These are phyloP conservation scores for Melanotaenia nigrans DNA, from an alignment of 2,797 vertebrate genomes.

Conservation along the genomic window DNA sequence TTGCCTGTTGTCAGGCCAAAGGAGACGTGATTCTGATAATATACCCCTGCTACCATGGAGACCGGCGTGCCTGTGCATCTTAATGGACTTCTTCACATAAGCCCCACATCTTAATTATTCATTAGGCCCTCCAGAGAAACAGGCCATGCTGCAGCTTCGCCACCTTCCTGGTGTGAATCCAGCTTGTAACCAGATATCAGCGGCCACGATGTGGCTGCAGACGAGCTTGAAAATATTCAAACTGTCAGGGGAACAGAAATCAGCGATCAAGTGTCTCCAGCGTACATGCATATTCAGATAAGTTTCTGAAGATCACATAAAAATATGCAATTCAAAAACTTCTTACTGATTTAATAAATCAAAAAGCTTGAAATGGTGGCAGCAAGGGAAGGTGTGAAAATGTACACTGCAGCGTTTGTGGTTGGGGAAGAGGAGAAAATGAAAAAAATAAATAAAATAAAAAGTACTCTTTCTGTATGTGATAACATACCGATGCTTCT, in stretches of 20 bases:
- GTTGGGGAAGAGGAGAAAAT: background rate
- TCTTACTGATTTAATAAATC: background rate
- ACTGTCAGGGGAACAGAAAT: constrained; percentile 16
- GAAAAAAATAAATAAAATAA: too few species aligned
- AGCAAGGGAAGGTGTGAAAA: too few species aligned
- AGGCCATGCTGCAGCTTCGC: constrained; percentile 25
- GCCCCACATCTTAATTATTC: constrained; percentile 77
- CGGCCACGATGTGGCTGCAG: background rate
- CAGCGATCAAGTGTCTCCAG: constrained; percentile 16
- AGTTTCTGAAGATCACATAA: too few species aligned
- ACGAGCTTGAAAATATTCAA: constrained; percentile 2
- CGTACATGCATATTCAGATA: too few species aligned
- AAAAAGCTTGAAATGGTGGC: background rate
- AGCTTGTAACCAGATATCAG: constrained; percentile 31
- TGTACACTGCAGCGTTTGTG: background rate
- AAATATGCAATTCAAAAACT: background rate
- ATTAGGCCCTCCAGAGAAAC: constrained; percentile 59
- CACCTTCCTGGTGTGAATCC: constrained; percentile 51
- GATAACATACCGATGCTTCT: too few species aligned
- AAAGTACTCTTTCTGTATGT: too few species aligned
- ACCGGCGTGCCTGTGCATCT: constrained; percentile 77
- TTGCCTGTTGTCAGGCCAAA: constrained; percentile 23
- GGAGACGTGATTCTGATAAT: constrained; percentile 61
- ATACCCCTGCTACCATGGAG: constrained; percentile 70
- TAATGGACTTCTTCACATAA: constrained; percentile 73